Conservation (phyloP, 2,797 vertebrate species). For the Oreonectes daqikongensis region DNA sequence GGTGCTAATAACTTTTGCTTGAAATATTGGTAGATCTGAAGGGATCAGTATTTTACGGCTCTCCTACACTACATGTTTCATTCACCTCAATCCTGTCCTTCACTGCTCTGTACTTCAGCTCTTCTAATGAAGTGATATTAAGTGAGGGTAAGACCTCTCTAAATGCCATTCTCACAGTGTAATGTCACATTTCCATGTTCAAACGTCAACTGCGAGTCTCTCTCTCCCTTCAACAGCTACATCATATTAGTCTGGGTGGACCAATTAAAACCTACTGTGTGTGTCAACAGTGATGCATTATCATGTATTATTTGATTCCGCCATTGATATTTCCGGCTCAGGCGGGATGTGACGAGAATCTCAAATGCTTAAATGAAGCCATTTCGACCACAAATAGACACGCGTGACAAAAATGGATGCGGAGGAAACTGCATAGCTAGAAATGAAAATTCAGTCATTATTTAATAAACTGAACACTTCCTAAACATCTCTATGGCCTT, state of each 20-base stretch:
- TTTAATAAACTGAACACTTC: not conserved
- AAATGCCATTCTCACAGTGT: constrained; percentile 71
- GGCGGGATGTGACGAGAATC: constrained; percentile 42
- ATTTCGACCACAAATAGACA: not conserved
- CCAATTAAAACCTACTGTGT: constrained; percentile 70
- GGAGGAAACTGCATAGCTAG: not conserved
- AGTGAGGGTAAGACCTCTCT: constrained; percentile 67
- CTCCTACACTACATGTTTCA: constrained; percentile 49
- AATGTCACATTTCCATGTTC: constrained; percentile 79
- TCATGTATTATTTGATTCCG: constrained; percentile 62
- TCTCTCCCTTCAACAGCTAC: constrained; percentile 52
- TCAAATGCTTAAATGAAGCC: not conserved
- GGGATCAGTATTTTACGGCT: constrained; percentile 54
- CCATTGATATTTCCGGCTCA: constrained; percentile 62
- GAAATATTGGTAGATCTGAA: not conserved
- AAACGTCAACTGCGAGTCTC: constrained; percentile 64
- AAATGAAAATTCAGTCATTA: not conserved
- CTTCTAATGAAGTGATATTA: constrained; percentile 74
- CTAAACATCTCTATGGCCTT: not conserved
- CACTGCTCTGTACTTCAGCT: constrained; percentile 61
- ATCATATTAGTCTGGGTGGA: constrained; percentile 63
- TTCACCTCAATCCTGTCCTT: constrained; percentile 46
- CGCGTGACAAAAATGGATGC: not conserved
- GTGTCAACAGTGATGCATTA: constrained; percentile 65
- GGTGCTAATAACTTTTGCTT: too few relatives aligned